Evolutionary conservation across 2,888 invertebrate genomes (phyloP).

Genomic region (Drosophila glabriapex): DNA sequence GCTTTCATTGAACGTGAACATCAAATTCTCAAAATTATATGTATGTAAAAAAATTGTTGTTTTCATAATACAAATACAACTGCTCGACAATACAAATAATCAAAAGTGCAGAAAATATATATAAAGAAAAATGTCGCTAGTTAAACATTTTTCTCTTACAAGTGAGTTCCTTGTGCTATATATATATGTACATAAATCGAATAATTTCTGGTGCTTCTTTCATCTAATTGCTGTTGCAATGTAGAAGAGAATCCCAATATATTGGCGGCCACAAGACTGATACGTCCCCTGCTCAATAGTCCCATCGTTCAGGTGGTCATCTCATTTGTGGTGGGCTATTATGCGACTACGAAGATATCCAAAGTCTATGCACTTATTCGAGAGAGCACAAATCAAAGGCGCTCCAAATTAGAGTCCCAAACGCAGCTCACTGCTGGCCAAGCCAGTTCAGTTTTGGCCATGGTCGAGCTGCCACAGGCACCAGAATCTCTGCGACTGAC

Average conservation of each 20-base stretch:
- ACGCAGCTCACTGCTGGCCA: neutral
- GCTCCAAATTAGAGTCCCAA: neutral
- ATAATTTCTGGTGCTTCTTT: rapidly evolving
- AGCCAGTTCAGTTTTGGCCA: neutral
- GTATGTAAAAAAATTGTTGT: constrained; percentile 7
- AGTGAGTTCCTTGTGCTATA: constrained; percentile 40
- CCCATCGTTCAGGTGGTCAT: constrained; percentile 54
- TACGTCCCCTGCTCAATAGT: constrained; percentile 45
- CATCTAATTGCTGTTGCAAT: rapidly evolving
- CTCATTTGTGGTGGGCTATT: constrained; percentile 66
- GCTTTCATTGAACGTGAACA: neutral
- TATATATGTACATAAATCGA: no score
- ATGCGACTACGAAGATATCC: constrained; percentile 55
- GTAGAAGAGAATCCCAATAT: constrained; percentile 22
- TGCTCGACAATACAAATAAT: neutral
- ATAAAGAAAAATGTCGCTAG: constrained; percentile 21
- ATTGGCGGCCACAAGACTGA: constrained; percentile 19
- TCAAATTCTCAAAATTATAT: constrained; percentile 31
- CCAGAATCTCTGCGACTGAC: constrained; percentile 33
- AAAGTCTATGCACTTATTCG: constrained; percentile 24
- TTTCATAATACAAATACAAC: neutral
- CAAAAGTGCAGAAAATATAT: neutral
- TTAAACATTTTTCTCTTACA: constrained; percentile 20
- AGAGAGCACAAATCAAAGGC: neutral
- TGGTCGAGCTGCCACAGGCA: neutral